A percentile compares a stretch with the other conserved stretches of the same genome.
Conservation (phyloP, 2,797 vertebrate genomes). For the Arremon brunneinucha region DNA sequence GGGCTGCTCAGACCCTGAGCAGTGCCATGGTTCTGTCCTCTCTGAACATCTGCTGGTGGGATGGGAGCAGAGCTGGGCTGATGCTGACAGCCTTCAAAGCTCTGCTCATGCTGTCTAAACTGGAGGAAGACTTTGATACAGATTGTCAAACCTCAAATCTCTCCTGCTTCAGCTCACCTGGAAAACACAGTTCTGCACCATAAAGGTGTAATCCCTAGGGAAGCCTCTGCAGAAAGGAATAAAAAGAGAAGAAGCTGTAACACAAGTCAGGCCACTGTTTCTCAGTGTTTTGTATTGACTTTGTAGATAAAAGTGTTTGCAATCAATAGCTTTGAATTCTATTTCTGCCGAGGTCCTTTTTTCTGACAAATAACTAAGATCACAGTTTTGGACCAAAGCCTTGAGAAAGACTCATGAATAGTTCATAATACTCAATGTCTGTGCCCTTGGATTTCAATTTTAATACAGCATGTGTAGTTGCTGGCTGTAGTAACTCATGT, state of each 20-base stretch:
- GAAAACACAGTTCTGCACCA: not conserved
- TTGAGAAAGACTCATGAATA: not conserved
- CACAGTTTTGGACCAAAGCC: not conserved
- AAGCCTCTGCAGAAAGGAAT: not conserved
- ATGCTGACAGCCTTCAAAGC: not conserved
- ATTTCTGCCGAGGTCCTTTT: not conserved
- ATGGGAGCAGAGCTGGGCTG: not conserved
- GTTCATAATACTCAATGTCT: not conserved
- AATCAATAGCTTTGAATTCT: constrained; percentile 31
- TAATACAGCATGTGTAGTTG: not conserved
- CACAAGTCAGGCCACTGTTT: not conserved
- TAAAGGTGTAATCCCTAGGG: not conserved
- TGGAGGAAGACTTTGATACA: not conserved
- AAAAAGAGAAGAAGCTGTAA: not conserved
- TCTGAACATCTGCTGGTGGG: accelerated
- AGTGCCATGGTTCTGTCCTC: not conserved
- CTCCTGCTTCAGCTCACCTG: not conserved
- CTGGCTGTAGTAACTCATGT: not conserved
- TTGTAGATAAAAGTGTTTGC: not conserved
- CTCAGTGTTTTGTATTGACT: not conserved
- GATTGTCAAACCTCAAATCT: not conserved
- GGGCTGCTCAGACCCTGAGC: not conserved
- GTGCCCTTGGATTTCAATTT: not conserved
- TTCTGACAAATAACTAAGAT: not conserved
- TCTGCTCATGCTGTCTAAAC: accelerated